phyloP scores from a whole-genome alignment of 2,888 invertebrate species.

The Trachelus iudaicus region DNA sequence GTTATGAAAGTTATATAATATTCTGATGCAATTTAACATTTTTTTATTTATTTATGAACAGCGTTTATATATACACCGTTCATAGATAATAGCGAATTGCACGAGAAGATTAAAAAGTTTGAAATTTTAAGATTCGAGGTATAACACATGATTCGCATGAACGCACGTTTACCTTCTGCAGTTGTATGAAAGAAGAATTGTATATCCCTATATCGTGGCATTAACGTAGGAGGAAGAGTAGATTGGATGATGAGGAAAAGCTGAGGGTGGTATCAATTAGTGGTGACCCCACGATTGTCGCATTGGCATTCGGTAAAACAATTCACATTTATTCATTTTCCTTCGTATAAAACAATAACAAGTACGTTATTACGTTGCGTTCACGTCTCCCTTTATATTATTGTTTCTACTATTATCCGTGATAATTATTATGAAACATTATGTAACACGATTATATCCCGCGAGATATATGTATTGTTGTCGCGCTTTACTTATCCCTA shows the following conservation, averaged over 20 bases:
- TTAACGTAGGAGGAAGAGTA: conserved; percentile 32
- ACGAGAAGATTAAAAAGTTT: neutral
- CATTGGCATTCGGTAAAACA: conserved; percentile 1
- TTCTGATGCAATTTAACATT: neutral
- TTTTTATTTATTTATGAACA: neutral
- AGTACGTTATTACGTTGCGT: neutral
- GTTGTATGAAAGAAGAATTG: neutral
- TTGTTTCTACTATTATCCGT: neutral
- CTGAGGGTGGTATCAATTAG: conserved; percentile 13
- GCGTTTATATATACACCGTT: neutral
- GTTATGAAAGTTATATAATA: neutral
- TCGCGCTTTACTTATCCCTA: neutral
- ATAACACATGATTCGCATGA: neutral
- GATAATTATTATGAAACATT: neutral
- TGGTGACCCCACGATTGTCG: conserved; percentile 20
- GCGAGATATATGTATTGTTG: neutral
- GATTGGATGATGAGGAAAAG: conserved; percentile 23
- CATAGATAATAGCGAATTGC: neutral
- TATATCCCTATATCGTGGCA: conserved; percentile 2
- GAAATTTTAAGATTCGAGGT: neutral
- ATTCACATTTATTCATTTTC: neutral
- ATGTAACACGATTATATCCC: neutral
- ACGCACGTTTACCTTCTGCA: neutral
- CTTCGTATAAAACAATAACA: conserved; percentile 8
- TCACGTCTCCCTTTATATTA: neutral